Conservation (phyloP, 2,113 vertebrate species). For the Paramormyrops kingsleyae region DNA sequence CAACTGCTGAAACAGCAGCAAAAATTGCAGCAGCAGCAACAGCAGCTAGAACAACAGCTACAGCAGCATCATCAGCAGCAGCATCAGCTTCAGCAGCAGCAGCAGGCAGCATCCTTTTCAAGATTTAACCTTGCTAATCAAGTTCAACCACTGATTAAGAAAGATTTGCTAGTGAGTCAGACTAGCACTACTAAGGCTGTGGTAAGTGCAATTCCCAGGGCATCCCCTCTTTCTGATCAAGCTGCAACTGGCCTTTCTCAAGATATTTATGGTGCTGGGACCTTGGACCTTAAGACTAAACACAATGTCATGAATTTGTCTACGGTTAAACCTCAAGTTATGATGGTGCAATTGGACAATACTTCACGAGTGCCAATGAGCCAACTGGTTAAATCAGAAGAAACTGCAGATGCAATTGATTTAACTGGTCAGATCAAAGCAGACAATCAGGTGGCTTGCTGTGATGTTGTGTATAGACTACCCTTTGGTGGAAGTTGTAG, state of each 20-base stretch:
- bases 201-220: conserved; percentile 63
- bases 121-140: conserved; percentile 83
- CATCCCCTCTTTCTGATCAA: conserved; percentile 64
- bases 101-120: conserved; percentile 75
- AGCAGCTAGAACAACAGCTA: conserved; percentile 69
- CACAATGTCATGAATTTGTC: conserved; percentile 67
- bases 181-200: conserved; percentile 59
- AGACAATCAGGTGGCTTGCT: conserved; percentile 89
- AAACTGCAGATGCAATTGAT: conserved; percentile 72
- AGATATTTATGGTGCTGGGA: conserved; percentile 65
- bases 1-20: conserved; percentile 68
- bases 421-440: conserved; percentile 80
- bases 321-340: conserved; percentile 77
- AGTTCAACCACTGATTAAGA: conserved; percentile 69
- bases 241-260: conserved; percentile 50
- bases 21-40: conserved; percentile 66
- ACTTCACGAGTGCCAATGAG: conserved; percentile 66
- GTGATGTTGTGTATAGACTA: conserved; percentile 93
- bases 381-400: conserved; percentile 80
- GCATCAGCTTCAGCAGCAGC: conserved; percentile 43
- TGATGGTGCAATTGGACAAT: conserved; percentile 90
- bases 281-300: conserved; percentile 80
- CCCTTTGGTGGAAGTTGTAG: conserved; percentile 86
- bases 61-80: conserved; percentile 55
- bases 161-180: conserved; percentile 77